These are phyloP conservation scores for Epizoanthus scotinus DNA, from an alignment of 92 coral and sea anemone species.

Conservation along the genomic window DNA sequence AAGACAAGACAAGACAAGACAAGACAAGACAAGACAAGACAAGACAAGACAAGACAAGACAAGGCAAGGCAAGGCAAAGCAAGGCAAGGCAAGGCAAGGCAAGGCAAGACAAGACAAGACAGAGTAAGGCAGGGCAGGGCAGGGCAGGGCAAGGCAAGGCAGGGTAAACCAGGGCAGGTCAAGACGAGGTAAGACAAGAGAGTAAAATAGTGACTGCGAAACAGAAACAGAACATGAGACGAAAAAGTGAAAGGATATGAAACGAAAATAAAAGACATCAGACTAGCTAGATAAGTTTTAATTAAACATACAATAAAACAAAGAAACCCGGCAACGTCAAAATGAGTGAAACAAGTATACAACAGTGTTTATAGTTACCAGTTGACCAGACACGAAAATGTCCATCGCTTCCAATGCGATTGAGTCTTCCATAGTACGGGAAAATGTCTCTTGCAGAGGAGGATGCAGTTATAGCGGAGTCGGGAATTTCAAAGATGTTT, in stretches of 20 bases:
- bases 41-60: too few relatives aligned
- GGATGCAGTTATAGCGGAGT: conserved; percentile 12
- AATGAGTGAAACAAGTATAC: neutral
- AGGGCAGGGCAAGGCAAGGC: neutral
- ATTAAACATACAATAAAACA: neutral
- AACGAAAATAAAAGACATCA: neutral
- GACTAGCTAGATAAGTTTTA: too few relatives aligned
- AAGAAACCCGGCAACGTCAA: neutral
- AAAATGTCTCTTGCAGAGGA: neutral
- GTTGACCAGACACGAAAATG: neutral
- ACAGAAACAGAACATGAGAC: neutral
- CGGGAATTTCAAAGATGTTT: conserved; percentile 4
- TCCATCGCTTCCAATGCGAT: neutral
- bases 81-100: neutral
- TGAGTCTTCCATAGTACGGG: conserved; percentile 16
- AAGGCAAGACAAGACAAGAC: neutral
- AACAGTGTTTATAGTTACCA: neutral
- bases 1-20: too few relatives aligned
- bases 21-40: too few relatives aligned
- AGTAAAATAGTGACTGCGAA: neutral
- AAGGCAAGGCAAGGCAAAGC: neutral
- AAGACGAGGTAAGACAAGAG: neutral
- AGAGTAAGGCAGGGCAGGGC: neutral
- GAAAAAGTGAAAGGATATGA: neutral
- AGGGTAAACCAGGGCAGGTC: neutral